Evolutionary conservation across 2,113 vertebrate species (phyloP), one percentile per base, ranked within the genome.

Genomic region (Aegotheles bennettii): DNA sequence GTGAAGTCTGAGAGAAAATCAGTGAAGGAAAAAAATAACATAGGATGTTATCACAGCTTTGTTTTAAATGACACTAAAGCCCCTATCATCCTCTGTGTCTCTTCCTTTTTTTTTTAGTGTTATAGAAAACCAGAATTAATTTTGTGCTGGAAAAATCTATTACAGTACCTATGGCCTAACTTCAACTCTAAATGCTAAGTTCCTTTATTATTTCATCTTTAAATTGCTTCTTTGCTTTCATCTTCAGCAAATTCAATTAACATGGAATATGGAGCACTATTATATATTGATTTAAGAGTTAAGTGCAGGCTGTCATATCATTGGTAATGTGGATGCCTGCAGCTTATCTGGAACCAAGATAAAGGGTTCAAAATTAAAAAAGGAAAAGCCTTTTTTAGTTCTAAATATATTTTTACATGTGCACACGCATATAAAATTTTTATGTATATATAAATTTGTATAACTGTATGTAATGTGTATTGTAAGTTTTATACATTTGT

Each of bases 121-220:
- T 88, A 15, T 13, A 42, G 36, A 76, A 69, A 63, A 56, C 3
- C 2, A 28, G 29, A 78, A 42, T 53, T 59, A 65, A 54, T 70
- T 64, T 70, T 20, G 11, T 64, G 9, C n/a, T 87, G 48, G 47
- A 54, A 88, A 73, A 16, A 28, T 14, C 16, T 53, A 4, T 42
- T 87, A 28, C 0, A 0, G 7, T 70, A 11, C 6, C 25, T 43
- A 2, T 77, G 54, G 31, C 59, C 36, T 65, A 18, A 64, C n/a
- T 76, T 75, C 29, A 65, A 21, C 18, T 65, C 42, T 51, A 47
- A 43, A 12, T 56, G 31, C 16, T 70, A 67, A 81, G 15, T 91
- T 88, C 36, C 3, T 0, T 59, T 78, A 8, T 59, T 92, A 75
- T 64, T 91, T 89, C 1, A 25, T 59, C 43, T 64, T 70, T 71